Base-by-base conservation (phyloP, 2,113 vertebrate species). In the Typhlomys cinereus region DNA sequence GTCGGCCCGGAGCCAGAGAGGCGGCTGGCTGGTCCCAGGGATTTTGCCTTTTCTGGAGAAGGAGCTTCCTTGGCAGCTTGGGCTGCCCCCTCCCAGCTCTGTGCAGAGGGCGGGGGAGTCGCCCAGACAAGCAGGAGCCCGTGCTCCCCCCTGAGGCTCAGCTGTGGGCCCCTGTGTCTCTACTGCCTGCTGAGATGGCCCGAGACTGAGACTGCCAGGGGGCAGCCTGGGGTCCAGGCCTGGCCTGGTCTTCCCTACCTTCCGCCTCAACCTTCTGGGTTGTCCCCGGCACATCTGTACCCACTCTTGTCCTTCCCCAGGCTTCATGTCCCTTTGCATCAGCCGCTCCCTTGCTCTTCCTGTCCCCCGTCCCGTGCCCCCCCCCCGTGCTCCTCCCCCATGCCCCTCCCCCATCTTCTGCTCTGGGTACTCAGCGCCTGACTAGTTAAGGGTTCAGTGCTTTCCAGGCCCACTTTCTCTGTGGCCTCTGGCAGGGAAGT, bases 1-100 rank as follows among this genome's bases (percentile, higher is more conserved):
- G 88, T 41, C 11, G 90, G 96, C 94, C 14, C 8, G 0, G 2
- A 41, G 96, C 96, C 95, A 96, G 91, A 62, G 64, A 85, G 50
- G 71, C 15, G 0, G 52, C 81, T 34, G n/a, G 44, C 15, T 15
- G 64, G 81, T 67, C 85, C 64, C 87, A 27, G 59, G 50, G 76
- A 80, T 88, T 94, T 97, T 95, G 84, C 96, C 96, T 96, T 97
- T 96, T 96, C 91, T 95, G 96, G 96, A 94, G 87, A 95, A 81
- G 75, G 50, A 91, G 46, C 86, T 7, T 1, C 46, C 59, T 41
- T 4, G 59, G 59, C 64, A 12, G 41, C 79, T 17, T 29, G 34
- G 39, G 46, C 86, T 69, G 31, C 27, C 39, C 59, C 48, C 46
- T 25, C 66, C 89, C 34, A 0, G 23, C 74, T 2, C 46, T 6